phyloP scores from a whole-genome alignment of 1,140 invertebrate genomes.

The Idris sp. region DNA sequence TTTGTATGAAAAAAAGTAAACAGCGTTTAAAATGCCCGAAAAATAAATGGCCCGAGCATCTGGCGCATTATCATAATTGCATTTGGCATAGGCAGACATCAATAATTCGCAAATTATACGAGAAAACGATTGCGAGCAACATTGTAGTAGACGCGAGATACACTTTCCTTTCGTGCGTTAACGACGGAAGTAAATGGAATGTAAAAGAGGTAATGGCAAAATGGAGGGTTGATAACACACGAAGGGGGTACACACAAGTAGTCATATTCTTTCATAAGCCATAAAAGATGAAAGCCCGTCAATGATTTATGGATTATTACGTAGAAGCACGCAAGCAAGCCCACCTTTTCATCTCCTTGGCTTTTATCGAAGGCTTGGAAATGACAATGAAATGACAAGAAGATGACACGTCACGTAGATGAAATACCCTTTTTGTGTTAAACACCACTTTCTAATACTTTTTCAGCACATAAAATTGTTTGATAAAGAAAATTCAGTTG shows the following conservation, averaged over 20 bases:
- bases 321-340: conserved; percentile 67
- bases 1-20: conserved; percentile 40
- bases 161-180: conserved; percentile 63
- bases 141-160: conserved; percentile 50
- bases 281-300: conserved; percentile 68
- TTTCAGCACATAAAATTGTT: too few relatives aligned
- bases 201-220: conserved; percentile 62
- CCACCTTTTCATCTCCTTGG: conserved; percentile 50
- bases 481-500: too few relatives aligned
- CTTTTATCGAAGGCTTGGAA: conserved; percentile 27
- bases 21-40: conserved; percentile 36
- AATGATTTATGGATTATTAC: conserved; percentile 75
- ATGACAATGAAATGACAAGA: conserved; percentile 48
- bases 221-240: conserved; percentile 54
- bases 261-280: conserved; percentile 64
- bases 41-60: conserved; percentile 43
- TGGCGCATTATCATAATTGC: conserved; percentile 63
- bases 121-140: conserved; percentile 58
- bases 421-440: too few relatives aligned
- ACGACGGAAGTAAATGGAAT: conserved; percentile 67
- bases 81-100: conserved; percentile 56
- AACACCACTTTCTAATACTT: too few relatives aligned
- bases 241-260: conserved; percentile 53
- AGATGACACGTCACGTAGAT: conserved; percentile 20
- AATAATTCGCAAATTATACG: conserved; percentile 63